A percentile compares a stretch with the other conserved stretches of the same genome.
These are phyloP conservation scores for Lamproptera curius DNA, from an alignment of 2,888 invertebrate genomes.

Conservation along the genomic window DNA sequence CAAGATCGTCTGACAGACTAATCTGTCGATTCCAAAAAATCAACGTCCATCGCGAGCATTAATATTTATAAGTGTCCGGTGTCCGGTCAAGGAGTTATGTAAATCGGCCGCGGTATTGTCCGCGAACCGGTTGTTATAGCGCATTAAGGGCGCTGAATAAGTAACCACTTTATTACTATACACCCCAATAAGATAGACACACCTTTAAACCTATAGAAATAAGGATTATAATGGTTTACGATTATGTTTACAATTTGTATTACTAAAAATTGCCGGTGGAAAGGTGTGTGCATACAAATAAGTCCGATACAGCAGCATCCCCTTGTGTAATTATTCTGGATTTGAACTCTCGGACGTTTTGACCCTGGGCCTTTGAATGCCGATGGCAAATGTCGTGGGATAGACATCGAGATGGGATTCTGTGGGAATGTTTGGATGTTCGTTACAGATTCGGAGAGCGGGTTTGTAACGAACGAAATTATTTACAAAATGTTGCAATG, in stretches of 20 bases:
- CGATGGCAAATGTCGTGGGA: conserved; percentile 62
- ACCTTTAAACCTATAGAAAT: too few species aligned
- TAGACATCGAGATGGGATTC: conserved; percentile 44
- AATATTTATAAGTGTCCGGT: conserved; percentile 69
- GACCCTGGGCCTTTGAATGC: conserved; percentile 60
- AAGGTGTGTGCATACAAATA: conserved; percentile 74
- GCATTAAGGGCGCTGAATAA: conserved; percentile 67
- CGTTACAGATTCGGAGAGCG: conserved; percentile 10
- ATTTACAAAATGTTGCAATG: too few species aligned
- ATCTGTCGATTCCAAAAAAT: conserved; percentile 35
- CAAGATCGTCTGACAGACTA: conserved; percentile 50
- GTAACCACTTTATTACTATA: conserved; percentile 31
- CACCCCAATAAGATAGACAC: too few species aligned
- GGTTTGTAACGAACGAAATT: not conserved
- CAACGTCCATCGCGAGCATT: conserved; percentile 45
- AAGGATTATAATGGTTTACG: conserved; percentile 33
- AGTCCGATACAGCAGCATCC: conserved; percentile 65
- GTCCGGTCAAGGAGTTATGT: conserved; percentile 75
- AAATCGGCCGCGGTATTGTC: conserved; percentile 66
- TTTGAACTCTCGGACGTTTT: conserved; percentile 63
- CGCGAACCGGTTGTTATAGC: conserved; percentile 59
- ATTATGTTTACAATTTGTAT: conserved; percentile 16
- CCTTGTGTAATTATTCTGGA: conserved; percentile 44
- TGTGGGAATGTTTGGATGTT: conserved; percentile 50
- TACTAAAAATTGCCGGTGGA: conserved; percentile 35